Conservation (phyloP, 2,888 invertebrate species). For the Pollenia labialis region DNA sequence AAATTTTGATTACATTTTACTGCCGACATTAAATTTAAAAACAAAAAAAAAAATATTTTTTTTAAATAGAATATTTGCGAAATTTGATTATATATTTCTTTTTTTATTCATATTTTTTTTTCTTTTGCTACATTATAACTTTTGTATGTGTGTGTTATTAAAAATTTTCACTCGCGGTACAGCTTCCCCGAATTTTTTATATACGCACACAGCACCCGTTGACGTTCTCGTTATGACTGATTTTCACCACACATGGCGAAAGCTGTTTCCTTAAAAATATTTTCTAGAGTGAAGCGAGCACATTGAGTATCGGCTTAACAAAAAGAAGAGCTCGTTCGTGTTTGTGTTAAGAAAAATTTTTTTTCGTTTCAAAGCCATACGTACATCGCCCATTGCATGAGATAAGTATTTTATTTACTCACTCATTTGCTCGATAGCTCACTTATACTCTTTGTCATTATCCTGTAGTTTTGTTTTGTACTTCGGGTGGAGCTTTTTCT, state of each 20-base stretch:
- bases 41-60: background rate
- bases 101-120: constrained; percentile 25
- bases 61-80: constrained; percentile 48
- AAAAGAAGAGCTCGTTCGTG: constrained; percentile 29
- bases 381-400: constrained; percentile 68
- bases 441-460: background rate
- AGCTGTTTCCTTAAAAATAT: constrained; percentile 67
- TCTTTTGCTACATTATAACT: constrained; percentile 54
- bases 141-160: constrained; percentile 59
- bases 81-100: constrained; percentile 66
- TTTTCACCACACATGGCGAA: constrained; percentile 80
- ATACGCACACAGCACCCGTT: constrained; percentile 84
- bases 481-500: constrained; percentile 70
- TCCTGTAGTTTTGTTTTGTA: background rate
- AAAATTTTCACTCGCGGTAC: constrained; percentile 69
- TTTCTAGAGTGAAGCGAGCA: constrained; percentile 54
- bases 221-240: constrained; percentile 85
- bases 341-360: constrained; percentile 32
- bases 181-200: constrained; percentile 66
- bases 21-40: background rate
- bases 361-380: constrained; percentile 7
- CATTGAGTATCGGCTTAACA: constrained; percentile 61
- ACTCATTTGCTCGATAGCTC: background rate
- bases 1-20: constrained; percentile 57
- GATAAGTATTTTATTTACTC: constrained; percentile 30